phyloP scores from a whole-genome alignment of 2,888 invertebrate genomes.

The Lasioglossum figueresi region DNA sequence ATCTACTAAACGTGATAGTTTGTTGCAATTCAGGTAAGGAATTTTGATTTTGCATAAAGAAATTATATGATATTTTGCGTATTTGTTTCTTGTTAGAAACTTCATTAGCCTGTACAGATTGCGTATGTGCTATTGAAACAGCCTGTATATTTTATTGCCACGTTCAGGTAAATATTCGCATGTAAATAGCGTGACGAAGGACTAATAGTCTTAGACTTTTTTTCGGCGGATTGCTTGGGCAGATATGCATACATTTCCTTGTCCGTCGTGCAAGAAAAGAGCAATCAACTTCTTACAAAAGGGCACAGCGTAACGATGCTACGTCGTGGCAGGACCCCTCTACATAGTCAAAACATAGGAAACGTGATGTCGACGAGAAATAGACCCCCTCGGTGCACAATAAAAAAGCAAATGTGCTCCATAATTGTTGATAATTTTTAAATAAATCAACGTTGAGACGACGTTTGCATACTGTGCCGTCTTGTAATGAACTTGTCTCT shows the following conservation, averaged over 20 bases:
- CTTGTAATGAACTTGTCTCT: constrained; percentile 68
- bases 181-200: constrained; percentile 81
- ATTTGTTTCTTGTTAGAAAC: background rate
- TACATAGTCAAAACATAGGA: constrained; percentile 22
- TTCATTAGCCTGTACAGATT: background rate
- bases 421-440: constrained; percentile 52
- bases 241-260: constrained; percentile 74
- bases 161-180: constrained; percentile 77
- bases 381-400: constrained; percentile 16
- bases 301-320: constrained; percentile 63
- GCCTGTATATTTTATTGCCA: constrained; percentile 69
- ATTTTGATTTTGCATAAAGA: too few relatives aligned
- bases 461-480: constrained; percentile 67
- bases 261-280: constrained; percentile 74
- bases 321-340: constrained; percentile 38
- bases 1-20: too few relatives aligned
- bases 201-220: constrained; percentile 78
- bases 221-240: constrained; percentile 69
- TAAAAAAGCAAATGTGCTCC: constrained; percentile 38
- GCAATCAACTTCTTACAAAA: constrained; percentile 71
- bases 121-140: constrained; percentile 40
- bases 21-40: too few relatives aligned
- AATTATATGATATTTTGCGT: too few relatives aligned
- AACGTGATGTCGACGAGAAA: constrained; percentile 31
- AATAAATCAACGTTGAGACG: constrained; percentile 18